Evolutionary conservation across 1,140 invertebrate genomes (phyloP).

Genomic region (Drosophila nebulosa): DNA sequence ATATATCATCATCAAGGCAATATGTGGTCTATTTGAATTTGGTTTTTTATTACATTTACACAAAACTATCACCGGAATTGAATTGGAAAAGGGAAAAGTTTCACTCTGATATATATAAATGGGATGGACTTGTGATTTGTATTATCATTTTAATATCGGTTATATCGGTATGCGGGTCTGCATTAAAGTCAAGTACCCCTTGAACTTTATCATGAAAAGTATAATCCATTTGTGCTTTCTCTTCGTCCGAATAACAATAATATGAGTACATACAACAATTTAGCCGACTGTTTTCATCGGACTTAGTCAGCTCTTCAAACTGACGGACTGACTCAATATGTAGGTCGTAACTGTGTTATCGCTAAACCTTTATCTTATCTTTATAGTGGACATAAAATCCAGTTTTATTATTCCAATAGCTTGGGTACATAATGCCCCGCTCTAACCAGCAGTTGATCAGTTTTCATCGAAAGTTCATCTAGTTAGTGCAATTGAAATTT

Average conservation of each 20-base stretch:
- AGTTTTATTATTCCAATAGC: not conserved
- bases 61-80: too few relatives aligned
- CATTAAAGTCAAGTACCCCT: too few relatives aligned
- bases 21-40: too few relatives aligned
- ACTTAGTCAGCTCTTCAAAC: constrained; percentile 20
- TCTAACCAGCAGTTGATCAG: constrained; percentile 5
- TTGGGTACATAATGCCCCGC: constrained; percentile 15
- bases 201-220: too few relatives aligned
- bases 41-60: too few relatives aligned
- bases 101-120: too few relatives aligned
- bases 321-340: constrained; percentile 22
- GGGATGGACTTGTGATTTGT: too few relatives aligned
- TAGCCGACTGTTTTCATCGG: not conserved
- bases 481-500: not conserved
- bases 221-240: too few relatives aligned
- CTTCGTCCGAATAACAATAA: too few relatives aligned
- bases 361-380: constrained; percentile 35
- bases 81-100: too few relatives aligned
- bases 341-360: not conserved
- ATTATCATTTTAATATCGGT: too few relatives aligned
- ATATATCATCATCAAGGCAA: not conserved
- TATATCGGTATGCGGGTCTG: too few relatives aligned
- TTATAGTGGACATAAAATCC: constrained; percentile 30
- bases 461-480: not conserved
- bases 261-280: not conserved